These are phyloP conservation scores for Loriculus beryllinus DNA, from an alignment of 2,797 vertebrate genomes.

Conservation along the genomic window DNA sequence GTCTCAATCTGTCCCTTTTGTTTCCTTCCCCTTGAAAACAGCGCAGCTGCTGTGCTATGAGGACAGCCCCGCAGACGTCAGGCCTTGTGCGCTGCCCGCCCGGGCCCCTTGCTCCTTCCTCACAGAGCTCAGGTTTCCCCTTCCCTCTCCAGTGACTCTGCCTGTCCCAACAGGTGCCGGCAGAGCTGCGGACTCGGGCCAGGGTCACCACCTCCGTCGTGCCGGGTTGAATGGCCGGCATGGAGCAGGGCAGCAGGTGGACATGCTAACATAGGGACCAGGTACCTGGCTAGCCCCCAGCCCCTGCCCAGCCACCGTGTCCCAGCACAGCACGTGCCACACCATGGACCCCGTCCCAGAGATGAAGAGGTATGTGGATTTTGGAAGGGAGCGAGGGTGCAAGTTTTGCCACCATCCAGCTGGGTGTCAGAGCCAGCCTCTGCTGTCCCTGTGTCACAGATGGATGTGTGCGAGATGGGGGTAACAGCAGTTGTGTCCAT, in stretches of 20 bases:
- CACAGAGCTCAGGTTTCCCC: background rate
- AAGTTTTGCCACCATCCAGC: fast-evolving
- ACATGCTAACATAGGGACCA: background rate
- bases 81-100: fast-evolving
- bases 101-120: background rate
- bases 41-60: background rate
- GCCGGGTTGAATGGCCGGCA: background rate
- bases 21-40: background rate
- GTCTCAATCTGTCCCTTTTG: background rate
- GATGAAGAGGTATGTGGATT: constrained; percentile 19
- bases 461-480: fast-evolving
- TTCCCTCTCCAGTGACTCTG: background rate
- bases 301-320: fast-evolving
- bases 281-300: background rate
- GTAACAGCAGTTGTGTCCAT: background rate
- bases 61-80: background rate
- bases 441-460: fast-evolving
- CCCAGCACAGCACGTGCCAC: fast-evolving
- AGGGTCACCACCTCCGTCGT: background rate
- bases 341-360: background rate
- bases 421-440: background rate
- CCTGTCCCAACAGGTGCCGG: background rate
- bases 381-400: background rate
- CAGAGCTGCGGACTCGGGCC: background rate
- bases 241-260: background rate